A percentile compares a stretch with the other conserved stretches of the same genome.
phyloP scores from a whole-genome alignment of 2,888 invertebrate species.

The Cephus sareptanus region DNA sequence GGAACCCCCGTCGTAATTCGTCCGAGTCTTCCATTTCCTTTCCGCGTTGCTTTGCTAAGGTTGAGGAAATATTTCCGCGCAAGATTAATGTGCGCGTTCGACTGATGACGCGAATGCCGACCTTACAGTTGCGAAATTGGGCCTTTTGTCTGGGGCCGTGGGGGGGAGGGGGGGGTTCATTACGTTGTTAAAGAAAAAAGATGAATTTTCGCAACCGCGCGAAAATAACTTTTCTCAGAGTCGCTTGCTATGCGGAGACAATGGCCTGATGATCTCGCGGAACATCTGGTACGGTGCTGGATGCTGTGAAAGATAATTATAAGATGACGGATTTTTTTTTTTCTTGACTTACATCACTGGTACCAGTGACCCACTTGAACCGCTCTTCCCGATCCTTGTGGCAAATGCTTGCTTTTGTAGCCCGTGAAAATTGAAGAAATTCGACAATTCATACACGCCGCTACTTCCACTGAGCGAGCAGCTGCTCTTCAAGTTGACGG shows the following conservation, averaged over 20 bases:
- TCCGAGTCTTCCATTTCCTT: constrained; percentile 10
- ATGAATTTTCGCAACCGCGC: too few species aligned
- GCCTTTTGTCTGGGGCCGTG: not conserved
- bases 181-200: too few species aligned
- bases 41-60: constrained; percentile 21
- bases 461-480: constrained; percentile 13
- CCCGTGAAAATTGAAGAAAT: constrained; percentile 32
- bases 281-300: too few species aligned
- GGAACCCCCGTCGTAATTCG: constrained; percentile 2
- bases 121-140: not conserved
- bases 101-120: too few species aligned
- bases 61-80: constrained; percentile 22
- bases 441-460: constrained; percentile 10
- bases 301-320: too few species aligned
- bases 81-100: constrained; percentile 27
- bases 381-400: constrained; percentile 26
- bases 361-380: constrained; percentile 12
- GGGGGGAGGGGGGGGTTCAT: not conserved
- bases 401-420: constrained; percentile 13
- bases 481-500: constrained; percentile 5
- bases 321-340: not conserved
- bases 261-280: too few species aligned
- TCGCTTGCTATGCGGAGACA: too few species aligned
- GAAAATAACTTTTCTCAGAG: too few species aligned
- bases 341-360: not conserved